A percentile compares a stretch with the other conserved stretches of the same genome.
Evolutionary conservation across 2,797 vertebrate species (phyloP).

Genomic region (Tamandua tetradactyla): DNA sequence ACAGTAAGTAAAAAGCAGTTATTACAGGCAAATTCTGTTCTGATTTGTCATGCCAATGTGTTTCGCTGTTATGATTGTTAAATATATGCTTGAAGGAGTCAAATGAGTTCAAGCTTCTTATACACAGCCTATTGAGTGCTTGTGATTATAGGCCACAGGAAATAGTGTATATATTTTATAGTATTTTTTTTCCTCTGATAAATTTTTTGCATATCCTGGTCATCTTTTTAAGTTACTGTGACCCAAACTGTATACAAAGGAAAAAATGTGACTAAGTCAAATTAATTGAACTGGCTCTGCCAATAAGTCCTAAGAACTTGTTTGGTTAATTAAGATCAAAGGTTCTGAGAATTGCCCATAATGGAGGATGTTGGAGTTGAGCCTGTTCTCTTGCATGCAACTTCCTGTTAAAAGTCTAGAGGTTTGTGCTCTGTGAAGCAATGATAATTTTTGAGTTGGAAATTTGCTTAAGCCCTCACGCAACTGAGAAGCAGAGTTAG

Average conservation of each 20-base stretch:
- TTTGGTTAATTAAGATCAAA: slow-evolving; percentile 44
- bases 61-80: background rate
- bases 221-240: background rate
- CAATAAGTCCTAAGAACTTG: background rate
- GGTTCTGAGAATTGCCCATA: background rate
- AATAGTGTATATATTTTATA: background rate
- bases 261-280: slow-evolving; percentile 23
- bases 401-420: background rate
- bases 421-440: background rate
- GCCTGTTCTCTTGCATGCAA: background rate
- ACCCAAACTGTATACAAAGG: background rate
- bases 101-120: background rate
- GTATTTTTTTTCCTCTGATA: background rate
- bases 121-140: background rate
- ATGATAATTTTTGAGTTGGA: slow-evolving; percentile 37
- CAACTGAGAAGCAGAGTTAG: background rate
- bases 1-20: background rate
- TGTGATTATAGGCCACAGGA: background rate
- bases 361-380: background rate
- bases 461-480: background rate
- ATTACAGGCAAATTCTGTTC: background rate
- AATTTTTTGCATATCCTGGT: background rate
- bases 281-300: background rate
- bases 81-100: background rate
- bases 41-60: background rate